phyloP scores from a whole-genome alignment of 2,113 vertebrate species.

The Aegithalos caudatus region DNA sequence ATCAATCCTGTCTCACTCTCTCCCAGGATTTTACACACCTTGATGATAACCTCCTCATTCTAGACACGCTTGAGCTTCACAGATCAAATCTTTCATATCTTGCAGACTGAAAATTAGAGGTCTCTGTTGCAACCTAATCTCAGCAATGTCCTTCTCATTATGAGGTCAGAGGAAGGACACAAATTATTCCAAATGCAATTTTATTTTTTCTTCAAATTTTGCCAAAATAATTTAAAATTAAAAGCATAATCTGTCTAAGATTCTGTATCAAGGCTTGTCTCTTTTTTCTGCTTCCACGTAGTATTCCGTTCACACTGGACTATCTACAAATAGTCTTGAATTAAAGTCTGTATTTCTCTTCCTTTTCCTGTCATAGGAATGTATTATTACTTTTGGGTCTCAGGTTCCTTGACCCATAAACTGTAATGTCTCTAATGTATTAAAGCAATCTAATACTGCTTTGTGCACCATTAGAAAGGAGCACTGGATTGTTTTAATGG shows the following conservation, averaged over 20 bases:
- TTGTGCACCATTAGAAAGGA: neutral
- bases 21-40: neutral
- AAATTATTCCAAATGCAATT: neutral
- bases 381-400: neutral
- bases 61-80: neutral
- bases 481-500: neutral
- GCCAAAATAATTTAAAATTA: neutral
- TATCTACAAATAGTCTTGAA: neutral
- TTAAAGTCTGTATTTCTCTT: neutral
- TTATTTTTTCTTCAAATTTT: conserved; percentile 17
- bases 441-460: neutral
- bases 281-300: neutral
- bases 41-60: neutral
- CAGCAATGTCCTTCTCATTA: neutral
- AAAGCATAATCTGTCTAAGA: neutral
- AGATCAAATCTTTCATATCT: conserved; percentile 21
- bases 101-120: conserved; percentile 6
- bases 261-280: neutral
- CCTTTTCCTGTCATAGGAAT: neutral
- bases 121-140: neutral
- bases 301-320: neutral
- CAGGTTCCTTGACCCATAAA: neutral
- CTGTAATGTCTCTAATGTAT: neutral
- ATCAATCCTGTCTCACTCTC: neutral
- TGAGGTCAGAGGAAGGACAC: conserved; percentile 1